A percentile compares a stretch with the other conserved stretches of the same genome.
phyloP scores from a whole-genome alignment of 2,888 invertebrate species.

The Drosophila longiperda region DNA sequence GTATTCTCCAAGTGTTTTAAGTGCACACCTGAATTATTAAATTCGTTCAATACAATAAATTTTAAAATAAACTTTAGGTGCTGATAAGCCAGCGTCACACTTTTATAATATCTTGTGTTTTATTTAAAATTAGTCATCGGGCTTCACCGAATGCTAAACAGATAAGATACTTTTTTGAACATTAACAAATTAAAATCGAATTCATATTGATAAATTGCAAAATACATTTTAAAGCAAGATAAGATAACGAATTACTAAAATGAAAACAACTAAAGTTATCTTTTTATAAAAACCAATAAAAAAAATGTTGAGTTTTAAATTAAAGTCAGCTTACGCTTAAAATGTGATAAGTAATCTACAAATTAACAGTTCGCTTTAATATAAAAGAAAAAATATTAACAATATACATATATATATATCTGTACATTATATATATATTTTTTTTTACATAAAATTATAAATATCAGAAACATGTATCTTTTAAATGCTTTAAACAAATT shows the following conservation, averaged over 20 bases:
- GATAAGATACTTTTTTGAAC: constrained; percentile 11
- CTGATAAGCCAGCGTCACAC: constrained; percentile 39
- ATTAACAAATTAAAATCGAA: neutral
- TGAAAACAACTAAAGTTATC: neutral
- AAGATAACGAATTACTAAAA: neutral
- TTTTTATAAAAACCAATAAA: neutral
- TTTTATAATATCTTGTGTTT: neutral
- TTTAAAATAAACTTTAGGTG: constrained; percentile 20
- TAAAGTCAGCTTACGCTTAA: neutral
- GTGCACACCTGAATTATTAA: constrained; percentile 1
- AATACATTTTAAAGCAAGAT: neutral
- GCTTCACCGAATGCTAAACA: neutral
- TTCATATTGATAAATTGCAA: neutral
- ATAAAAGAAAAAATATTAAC: neutral
- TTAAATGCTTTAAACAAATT: neutral
- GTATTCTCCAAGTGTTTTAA: constrained; percentile 21
- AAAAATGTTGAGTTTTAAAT: neutral
- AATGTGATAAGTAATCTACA: neutral
- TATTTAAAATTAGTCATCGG: constrained; percentile 26
- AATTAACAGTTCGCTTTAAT: neutral
- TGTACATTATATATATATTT: neutral
- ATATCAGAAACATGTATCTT: neutral
- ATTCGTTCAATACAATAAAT: constrained; percentile 20
- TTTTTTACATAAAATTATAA: neutral
- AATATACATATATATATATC: neutral